Percentiles rank a stretch among this genome's conserved stretches.
These are phyloP conservation scores for Agrochola litura DNA, from an alignment of 2,888 invertebrate species.

Conservation along the genomic window DNA sequence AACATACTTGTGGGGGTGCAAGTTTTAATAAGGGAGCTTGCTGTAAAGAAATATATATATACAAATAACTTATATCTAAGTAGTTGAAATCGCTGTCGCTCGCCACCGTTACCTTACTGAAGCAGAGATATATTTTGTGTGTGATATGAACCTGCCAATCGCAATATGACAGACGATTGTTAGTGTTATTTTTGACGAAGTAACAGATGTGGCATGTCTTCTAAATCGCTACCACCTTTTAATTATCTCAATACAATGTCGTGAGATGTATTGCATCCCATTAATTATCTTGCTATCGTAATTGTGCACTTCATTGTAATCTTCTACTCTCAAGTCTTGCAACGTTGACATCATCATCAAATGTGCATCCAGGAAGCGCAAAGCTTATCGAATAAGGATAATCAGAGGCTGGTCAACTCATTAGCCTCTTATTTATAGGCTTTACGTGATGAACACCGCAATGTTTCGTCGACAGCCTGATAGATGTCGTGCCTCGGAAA, in stretches of 20 bases:
- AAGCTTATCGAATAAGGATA: constrained; percentile 64
- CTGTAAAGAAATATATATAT: constrained; percentile 39
- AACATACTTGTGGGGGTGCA: constrained; percentile 19
- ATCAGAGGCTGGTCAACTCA: constrained; percentile 67
- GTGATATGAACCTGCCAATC: constrained; percentile 43
- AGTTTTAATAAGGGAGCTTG: constrained; percentile 2
- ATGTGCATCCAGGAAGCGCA: constrained; percentile 56
- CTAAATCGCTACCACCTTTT: background rate
- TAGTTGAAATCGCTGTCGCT: constrained; percentile 10
- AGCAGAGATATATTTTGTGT: background rate
- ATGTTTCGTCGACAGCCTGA: constrained; percentile 77
- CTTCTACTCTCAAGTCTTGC: constrained; percentile 1
- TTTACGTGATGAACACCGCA: constrained; percentile 79
- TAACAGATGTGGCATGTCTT: background rate
- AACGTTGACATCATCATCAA: constrained; percentile 55
- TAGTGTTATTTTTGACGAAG: too few relatives aligned
- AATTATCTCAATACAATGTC: background rate
- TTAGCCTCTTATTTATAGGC: constrained; percentile 79
- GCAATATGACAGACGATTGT: background rate
- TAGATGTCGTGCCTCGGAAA: constrained; percentile 76
- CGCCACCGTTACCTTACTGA: constrained; percentile 8
- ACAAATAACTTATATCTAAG: constrained; percentile 44
- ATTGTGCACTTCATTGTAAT: constrained; percentile 26
- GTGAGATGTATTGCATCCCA: constrained; percentile 7
- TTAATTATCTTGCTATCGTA: background rate